Conservation (phyloP, 2,113 vertebrate genomes). For the Symphodus melops region DNA sequence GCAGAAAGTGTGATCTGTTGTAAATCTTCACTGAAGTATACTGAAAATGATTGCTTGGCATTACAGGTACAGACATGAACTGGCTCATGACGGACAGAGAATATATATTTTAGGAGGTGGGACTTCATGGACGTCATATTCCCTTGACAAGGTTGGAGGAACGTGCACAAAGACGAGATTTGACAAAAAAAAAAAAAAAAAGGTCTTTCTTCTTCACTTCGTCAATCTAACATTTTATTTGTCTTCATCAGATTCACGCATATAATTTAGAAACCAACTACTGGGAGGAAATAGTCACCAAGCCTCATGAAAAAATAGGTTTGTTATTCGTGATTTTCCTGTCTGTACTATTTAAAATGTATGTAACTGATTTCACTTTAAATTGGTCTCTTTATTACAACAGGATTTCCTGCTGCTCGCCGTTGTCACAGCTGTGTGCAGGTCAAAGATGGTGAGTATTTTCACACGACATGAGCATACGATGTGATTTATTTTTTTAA, state of each 20-base stretch:
- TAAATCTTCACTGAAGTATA: not conserved
- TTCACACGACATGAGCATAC: not conserved
- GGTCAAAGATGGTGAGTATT: conserved; percentile 90
- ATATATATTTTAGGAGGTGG: conserved; percentile 98
- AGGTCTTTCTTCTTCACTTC: fast-evolving
- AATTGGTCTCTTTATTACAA: not conserved
- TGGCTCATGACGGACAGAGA: conserved; percentile 92
- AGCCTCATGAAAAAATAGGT: conserved; percentile 95
- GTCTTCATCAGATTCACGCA: conserved; percentile 88
- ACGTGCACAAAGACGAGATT: not conserved
- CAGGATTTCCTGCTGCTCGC: conserved; percentile 95
- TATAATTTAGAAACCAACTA: conserved; percentile 98
- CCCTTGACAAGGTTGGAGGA: conserved; percentile 91
- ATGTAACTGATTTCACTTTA: not conserved
- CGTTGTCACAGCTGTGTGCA: conserved; percentile 98
- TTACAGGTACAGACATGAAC: conserved; percentile 94
- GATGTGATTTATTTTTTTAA: not conserved
- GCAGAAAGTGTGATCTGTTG: not conserved
- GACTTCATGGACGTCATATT: conserved; percentile 97
- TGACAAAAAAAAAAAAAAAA: not conserved
- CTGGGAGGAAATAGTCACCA: conserved; percentile 95
- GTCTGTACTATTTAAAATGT: not conserved
- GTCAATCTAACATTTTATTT: conserved; percentile 1
- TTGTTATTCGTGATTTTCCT: conserved; percentile 29
- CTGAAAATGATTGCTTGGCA: not conserved